A percentile compares a stretch with the other conserved stretches of the same genome.
Conservation (phyloP, 2,797 vertebrate species). For the Poecilia picta region DNA sequence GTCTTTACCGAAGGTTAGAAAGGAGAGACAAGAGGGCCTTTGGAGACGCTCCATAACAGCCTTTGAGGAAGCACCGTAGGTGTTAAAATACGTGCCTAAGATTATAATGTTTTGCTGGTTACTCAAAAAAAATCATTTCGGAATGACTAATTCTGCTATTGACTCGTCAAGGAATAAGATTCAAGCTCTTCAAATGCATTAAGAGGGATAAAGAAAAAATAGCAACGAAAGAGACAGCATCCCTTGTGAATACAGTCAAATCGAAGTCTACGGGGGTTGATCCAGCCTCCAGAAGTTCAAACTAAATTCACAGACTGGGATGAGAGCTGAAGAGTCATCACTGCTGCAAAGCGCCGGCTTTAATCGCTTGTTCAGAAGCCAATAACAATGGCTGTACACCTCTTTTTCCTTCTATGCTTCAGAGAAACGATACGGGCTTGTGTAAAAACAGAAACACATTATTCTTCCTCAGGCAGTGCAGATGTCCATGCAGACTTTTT, state of each 20-base stretch:
- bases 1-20: not conserved
- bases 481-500: constrained; percentile 26
- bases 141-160: constrained; percentile 6
- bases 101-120: not conserved
- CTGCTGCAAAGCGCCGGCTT: constrained; percentile 51
- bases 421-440: constrained; percentile 30
- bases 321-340: constrained; percentile 29
- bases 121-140: not conserved
- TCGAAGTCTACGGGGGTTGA: constrained; percentile 26
- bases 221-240: constrained; percentile 20
- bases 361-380: constrained; percentile 33
- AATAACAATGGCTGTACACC: constrained; percentile 16
- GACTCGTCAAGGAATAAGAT: constrained; percentile 15
- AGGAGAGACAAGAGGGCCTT: constrained; percentile 4
- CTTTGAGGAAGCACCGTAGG: constrained; percentile 2
- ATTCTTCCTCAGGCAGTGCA: constrained; percentile 18
- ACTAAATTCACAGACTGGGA: constrained; percentile 31
- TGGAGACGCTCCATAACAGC: not conserved
- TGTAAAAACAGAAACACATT: constrained; percentile 33
- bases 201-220: constrained; percentile 32
- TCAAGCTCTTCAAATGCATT: constrained; percentile 17
- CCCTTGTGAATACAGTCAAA: constrained; percentile 26
- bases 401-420: constrained; percentile 13
- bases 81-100: not conserved
- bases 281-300: constrained; percentile 49